Evolutionary conservation across 1,140 invertebrate species (phyloP).

Genomic region (Callitettix versicolor): DNA sequence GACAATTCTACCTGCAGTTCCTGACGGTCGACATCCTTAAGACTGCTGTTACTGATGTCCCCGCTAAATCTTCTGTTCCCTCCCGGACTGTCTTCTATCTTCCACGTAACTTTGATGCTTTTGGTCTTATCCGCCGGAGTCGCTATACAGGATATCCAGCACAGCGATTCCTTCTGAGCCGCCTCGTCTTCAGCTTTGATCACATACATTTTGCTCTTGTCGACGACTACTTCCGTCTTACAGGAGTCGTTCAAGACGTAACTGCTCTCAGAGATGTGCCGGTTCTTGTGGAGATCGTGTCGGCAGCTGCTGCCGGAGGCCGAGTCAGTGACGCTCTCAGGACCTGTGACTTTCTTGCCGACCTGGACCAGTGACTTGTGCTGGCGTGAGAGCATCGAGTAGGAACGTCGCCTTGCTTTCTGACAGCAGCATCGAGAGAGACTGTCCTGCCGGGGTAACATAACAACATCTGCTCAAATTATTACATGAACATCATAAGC

Average conservation of each 20-base stretch:
- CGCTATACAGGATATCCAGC: not conserved
- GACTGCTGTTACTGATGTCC: constrained; percentile 34
- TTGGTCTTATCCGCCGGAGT: not conserved
- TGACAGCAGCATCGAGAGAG: constrained; percentile 20
- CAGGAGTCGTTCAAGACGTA: not conserved
- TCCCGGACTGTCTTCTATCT: not conserved
- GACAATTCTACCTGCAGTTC: constrained; percentile 34
- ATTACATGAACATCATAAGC: no score
- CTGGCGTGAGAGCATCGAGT: constrained; percentile 18
- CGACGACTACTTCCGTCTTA: not conserved
- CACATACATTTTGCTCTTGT: not conserved
- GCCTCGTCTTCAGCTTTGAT: not conserved
- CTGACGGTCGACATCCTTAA: constrained; percentile 32
- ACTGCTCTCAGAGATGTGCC: not conserved
- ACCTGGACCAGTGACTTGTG: not conserved
- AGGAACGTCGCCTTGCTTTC: constrained; percentile 10
- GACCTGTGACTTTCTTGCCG: not conserved
- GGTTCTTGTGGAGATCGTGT: constrained; percentile 5
- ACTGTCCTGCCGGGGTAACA: constrained; percentile 22
- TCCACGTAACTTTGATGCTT: not conserved
- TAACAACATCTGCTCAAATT: constrained; percentile 18
- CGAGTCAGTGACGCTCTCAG: not conserved
- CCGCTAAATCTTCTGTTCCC: not conserved
- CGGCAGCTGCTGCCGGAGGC: constrained; percentile 4
- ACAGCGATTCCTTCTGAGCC: not conserved